Evolutionary conservation across 2,888 invertebrate species (phyloP).

Genomic region (Catocala sponsa): DNA sequence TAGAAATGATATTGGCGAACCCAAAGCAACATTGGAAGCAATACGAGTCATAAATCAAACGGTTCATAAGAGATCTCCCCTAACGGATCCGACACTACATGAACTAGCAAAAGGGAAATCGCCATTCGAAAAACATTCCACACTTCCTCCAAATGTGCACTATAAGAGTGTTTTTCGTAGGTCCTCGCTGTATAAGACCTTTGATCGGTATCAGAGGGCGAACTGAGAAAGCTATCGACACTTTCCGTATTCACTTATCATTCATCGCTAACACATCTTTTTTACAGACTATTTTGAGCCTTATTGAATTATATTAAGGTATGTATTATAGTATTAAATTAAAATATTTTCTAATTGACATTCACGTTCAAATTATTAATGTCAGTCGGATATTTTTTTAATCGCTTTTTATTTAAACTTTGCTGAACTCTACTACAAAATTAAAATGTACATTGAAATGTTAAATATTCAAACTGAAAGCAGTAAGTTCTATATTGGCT

Average conservation of each 20-base stretch:
- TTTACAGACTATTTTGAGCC: slow-evolving; percentile 58
- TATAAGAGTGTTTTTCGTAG: slow-evolving; percentile 69
- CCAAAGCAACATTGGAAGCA: slow-evolving; percentile 61
- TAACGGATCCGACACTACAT: slow-evolving; percentile 72
- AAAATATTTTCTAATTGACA: slow-evolving; percentile 11
- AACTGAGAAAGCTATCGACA: slow-evolving; percentile 78
- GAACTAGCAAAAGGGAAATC: slow-evolving; percentile 74
- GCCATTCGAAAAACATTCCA: slow-evolving; percentile 70
- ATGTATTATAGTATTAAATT: slow-evolving; percentile 15
- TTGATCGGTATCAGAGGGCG: slow-evolving; percentile 77
- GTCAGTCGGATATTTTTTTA: slow-evolving; percentile 10
- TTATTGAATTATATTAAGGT: slow-evolving; percentile 49
- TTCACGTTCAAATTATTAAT: slow-evolving; percentile 24
- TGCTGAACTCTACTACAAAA: slow-evolving; percentile 7
- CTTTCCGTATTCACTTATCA: slow-evolving; percentile 74
- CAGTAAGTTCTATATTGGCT: slow-evolving; percentile 75
- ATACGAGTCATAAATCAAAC: slow-evolving; percentile 73
- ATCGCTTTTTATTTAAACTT: slow-evolving; percentile 5
- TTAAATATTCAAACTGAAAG: slow-evolving; percentile 50
- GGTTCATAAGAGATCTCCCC: slow-evolving; percentile 71
- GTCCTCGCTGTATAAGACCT: slow-evolving; percentile 69
- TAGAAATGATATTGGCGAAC: slow-evolving; percentile 67
- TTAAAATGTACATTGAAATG: slow-evolving; percentile 23
- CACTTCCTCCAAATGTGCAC: slow-evolving; percentile 61
- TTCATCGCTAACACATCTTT: slow-evolving; percentile 55